phyloP scores from a whole-genome alignment of 2,888 invertebrate genomes.

The Nephrocerus scutellatus region DNA sequence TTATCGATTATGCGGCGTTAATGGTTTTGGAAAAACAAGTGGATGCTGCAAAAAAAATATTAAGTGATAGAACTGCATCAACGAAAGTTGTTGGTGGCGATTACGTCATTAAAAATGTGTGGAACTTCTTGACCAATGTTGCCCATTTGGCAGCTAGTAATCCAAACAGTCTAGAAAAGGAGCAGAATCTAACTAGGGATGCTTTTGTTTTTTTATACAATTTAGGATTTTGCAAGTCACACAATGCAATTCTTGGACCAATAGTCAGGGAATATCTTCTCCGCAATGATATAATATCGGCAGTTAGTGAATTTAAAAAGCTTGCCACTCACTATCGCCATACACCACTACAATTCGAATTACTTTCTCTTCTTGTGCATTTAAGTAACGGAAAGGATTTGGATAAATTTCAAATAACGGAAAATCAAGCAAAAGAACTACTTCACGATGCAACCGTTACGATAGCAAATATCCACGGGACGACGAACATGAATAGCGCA shows the following conservation, averaged over 20 bases:
- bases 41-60: slow-evolving; percentile 41
- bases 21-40: slow-evolving; percentile 49
- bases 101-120: slow-evolving; percentile 54
- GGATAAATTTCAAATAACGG: slow-evolving; percentile 24
- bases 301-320: slow-evolving; percentile 52
- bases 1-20: slow-evolving; percentile 57
- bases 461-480: slow-evolving; percentile 46
- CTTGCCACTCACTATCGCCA: slow-evolving; percentile 52
- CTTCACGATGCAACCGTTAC: slow-evolving; percentile 41
- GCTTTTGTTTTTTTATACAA: slow-evolving; percentile 51
- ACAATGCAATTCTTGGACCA: slow-evolving; percentile 56
- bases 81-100: slow-evolving; percentile 49
- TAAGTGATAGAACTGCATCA: slow-evolving; percentile 50
- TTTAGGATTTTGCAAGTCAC: slow-evolving; percentile 53
- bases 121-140: slow-evolving; percentile 54
- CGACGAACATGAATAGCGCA: slow-evolving; percentile 42
- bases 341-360: slow-evolving; percentile 60
- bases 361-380: slow-evolving; percentile 49
- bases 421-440: slow-evolving; percentile 40
- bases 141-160: slow-evolving; percentile 35
- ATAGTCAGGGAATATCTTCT: slow-evolving; percentile 56
- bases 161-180: slow-evolving; percentile 27
- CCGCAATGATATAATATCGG: slow-evolving; percentile 48
- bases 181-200: slow-evolving; percentile 46
- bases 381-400: slow-evolving; percentile 32